These are phyloP conservation scores for Ectemnius continuus DNA, from an alignment of 2,888 invertebrate genomes.

Conservation along the genomic window DNA sequence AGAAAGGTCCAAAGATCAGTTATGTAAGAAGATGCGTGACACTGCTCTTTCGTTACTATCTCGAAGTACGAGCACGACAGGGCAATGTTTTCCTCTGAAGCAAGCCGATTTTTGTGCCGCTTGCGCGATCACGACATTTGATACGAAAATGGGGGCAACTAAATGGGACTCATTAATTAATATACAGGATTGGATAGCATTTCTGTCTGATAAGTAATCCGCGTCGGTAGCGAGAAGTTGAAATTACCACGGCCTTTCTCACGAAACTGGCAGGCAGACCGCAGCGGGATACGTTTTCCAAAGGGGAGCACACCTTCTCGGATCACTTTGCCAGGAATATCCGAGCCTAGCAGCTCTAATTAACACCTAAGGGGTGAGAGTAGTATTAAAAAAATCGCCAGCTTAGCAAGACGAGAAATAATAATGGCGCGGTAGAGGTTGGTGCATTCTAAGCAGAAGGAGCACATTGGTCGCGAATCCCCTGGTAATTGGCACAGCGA, in stretches of 20 bases:
- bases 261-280: background rate
- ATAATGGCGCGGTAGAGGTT: too few species aligned
- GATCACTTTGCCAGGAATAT: background rate
- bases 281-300: background rate
- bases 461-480: too few species aligned
- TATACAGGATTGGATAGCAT: background rate
- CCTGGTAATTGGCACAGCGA: too few species aligned
- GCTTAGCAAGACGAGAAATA: too few species aligned
- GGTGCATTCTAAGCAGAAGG: too few species aligned
- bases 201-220: background rate
- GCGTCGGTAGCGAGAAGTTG: background rate
- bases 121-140: background rate
- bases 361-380: background rate
- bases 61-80: too few species aligned
- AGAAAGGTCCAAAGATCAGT: constrained; percentile 40
- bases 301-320: background rate
- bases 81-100: too few species aligned
- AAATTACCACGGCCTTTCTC: background rate
- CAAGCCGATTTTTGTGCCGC: background rate
- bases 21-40: constrained; percentile 32
- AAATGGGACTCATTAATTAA: background rate
- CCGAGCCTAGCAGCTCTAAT: background rate
- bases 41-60: constrained; percentile 19
- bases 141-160: background rate
- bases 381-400: background rate